Evolutionary conservation across 2,888 invertebrate species (phyloP).

Genomic region (Vannuccia rotundouncinata): DNA sequence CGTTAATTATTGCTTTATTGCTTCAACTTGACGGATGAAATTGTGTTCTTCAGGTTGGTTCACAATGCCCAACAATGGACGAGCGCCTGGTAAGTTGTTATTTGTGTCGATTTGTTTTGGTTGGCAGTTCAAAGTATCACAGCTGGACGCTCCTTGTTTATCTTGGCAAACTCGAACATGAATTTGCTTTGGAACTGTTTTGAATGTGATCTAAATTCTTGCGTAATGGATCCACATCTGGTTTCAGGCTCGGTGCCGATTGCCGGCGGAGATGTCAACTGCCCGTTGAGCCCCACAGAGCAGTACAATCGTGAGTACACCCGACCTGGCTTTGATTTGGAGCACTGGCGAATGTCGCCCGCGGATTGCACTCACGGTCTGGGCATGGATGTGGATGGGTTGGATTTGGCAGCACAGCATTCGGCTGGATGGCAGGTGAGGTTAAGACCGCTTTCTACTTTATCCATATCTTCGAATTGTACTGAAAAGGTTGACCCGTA

Average conservation of each 20-base stretch:
- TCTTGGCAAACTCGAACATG: not conserved
- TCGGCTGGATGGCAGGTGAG: conserved; percentile 37
- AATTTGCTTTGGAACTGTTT: not conserved
- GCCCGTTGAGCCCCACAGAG: not conserved
- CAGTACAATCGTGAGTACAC: conserved; percentile 15
- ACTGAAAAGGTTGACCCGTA: too few species aligned
- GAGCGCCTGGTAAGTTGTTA: not conserved
- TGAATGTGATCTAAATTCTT: too few species aligned
- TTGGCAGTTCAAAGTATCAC: too few species aligned
- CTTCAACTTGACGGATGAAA: too few species aligned
- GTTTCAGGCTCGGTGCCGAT: not conserved
- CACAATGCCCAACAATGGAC: conserved; percentile 14
- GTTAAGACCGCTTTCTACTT: too few species aligned
- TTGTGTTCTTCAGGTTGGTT: conserved; percentile 34
- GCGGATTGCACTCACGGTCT: conserved; percentile 30
- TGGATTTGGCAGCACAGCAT: conserved; percentile 36
- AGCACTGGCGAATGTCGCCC: conserved; percentile 31
- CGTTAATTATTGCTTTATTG: not conserved
- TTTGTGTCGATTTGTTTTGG: too few species aligned
- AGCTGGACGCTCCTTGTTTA: too few species aligned
- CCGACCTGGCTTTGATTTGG: not conserved
- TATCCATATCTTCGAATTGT: too few species aligned
- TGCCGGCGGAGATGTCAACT: not conserved
- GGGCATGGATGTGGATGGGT: conserved; percentile 32
- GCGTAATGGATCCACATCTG: not conserved